Percentiles rank a stretch among this genome's conserved stretches.
Conservation (phyloP, 2,888 invertebrate species). For the Limulus polyphemus region DNA sequence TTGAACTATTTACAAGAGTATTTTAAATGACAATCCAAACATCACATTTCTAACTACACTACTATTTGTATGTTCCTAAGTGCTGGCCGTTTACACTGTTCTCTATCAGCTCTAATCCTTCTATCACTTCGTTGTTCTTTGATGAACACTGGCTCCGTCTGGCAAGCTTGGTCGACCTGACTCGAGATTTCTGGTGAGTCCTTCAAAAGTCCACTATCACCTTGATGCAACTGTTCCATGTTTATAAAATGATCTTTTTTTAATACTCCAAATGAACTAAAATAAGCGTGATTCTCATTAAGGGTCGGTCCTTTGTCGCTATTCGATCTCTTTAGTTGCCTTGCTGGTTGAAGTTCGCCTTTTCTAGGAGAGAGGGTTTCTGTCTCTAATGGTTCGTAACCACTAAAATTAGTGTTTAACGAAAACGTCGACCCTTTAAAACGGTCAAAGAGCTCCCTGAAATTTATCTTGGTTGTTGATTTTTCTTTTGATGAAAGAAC, state of each 20-base stretch:
- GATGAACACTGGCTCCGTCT: slow-evolving; percentile 7
- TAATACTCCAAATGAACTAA: not conserved
- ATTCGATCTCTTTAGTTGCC: not conserved
- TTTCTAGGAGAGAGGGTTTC: not conserved
- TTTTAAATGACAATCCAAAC: too few relatives aligned
- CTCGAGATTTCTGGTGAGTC: slow-evolving; percentile 8
- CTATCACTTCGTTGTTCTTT: too few relatives aligned
- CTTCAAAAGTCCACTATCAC: slow-evolving; percentile 18
- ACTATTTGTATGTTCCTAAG: too few relatives aligned
- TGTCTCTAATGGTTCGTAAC: slow-evolving; percentile 15
- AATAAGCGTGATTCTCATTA: not conserved
- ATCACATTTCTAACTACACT: too few relatives aligned
- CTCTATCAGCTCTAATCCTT: too few relatives aligned
- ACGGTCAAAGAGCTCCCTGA: not conserved
- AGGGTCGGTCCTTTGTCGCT: not conserved
- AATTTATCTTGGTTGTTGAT: slow-evolving; percentile 9
- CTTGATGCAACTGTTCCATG: not conserved
- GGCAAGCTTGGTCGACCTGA: slow-evolving; percentile 16
- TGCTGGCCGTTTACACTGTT: too few relatives aligned
- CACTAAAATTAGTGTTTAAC: slow-evolving; percentile 5
- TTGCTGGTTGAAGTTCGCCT: not conserved
- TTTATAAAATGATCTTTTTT: not conserved
- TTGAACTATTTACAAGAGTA: too few relatives aligned
- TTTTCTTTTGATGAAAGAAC: slow-evolving; percentile 3
- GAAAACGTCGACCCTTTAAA: slow-evolving; percentile 22